These are phyloP conservation scores for Ceratosolen fusciceps DNA, from an alignment of 1,140 invertebrate genomes.

Conservation along the genomic window DNA sequence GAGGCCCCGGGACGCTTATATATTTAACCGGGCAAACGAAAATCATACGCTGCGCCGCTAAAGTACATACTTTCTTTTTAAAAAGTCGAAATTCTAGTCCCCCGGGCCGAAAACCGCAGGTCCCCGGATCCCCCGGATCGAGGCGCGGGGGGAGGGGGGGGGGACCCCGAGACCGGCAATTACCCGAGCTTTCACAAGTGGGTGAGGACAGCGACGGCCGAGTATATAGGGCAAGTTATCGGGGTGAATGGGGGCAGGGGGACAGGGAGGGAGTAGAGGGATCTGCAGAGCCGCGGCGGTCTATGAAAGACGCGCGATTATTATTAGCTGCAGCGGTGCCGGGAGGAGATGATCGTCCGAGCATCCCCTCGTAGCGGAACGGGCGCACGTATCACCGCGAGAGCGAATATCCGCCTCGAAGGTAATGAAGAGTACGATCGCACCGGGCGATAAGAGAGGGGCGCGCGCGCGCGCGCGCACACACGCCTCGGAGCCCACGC, in stretches of 20 bases:
- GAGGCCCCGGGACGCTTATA: background rate
- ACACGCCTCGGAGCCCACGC: background rate
- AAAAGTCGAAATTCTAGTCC: background rate
- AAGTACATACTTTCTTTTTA: slow-evolving; percentile 22
- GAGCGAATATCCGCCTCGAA: background rate
- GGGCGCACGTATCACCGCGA: background rate
- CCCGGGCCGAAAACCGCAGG: background rate
- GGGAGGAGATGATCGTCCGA: no score
- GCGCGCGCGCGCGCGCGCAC: background rate
- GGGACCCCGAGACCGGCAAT: slow-evolving; percentile 28
- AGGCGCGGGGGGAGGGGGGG: no score
- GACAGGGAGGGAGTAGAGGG: no score
- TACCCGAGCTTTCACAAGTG: background rate
- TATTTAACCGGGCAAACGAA: background rate
- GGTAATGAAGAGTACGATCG: background rate
- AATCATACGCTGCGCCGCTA: slow-evolving; percentile 1
- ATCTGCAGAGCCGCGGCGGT: background rate
- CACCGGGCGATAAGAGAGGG: background rate
- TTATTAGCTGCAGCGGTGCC: no score
- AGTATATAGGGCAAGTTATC: background rate
- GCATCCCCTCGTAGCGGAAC: background rate
- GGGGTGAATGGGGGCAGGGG: background rate
- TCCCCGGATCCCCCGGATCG: slow-evolving; percentile 7
- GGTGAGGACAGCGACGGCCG: background rate
- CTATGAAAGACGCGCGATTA: no score